phyloP scores from a whole-genome alignment of 2,888 invertebrate species.

The Acanthosepion pharaonis region DNA sequence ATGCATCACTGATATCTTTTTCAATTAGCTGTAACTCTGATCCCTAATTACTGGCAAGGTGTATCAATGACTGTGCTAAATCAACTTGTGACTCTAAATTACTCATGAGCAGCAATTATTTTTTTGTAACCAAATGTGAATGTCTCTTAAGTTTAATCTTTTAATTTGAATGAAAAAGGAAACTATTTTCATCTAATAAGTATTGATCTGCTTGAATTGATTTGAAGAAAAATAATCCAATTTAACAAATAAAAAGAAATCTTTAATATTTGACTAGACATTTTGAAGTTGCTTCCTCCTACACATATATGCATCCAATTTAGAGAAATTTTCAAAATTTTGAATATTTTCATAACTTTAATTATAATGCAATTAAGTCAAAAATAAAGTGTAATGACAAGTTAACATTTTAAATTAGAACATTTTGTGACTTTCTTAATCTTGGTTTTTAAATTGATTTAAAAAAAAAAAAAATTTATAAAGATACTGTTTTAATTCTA shows the following conservation, averaged over 20 bases:
- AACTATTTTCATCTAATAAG: not conserved
- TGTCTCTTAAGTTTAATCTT: not conserved
- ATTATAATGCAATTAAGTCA: not conserved
- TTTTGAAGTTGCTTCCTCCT: not conserved
- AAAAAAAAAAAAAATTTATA: no score
- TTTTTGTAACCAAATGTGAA: not conserved
- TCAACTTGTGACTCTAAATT: not conserved
- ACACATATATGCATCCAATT: not conserved
- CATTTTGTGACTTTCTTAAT: not conserved
- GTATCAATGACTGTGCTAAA: no score
- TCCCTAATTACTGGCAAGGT: no score
- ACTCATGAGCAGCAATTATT: not conserved
- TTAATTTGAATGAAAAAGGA: not conserved
- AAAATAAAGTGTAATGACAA: not conserved
- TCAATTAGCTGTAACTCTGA: not conserved
- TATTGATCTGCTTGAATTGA: not conserved
- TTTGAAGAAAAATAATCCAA: not conserved
- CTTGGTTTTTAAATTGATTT: no score
- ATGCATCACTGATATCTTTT: not conserved
- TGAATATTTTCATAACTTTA: not conserved
- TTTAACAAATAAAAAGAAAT: not conserved
- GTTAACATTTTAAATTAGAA: not conserved
- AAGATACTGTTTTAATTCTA: no score
- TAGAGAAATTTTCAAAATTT: not conserved
- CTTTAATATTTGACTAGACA: not conserved